A percentile compares a stretch with the other conserved stretches of the same genome.
Evolutionary conservation across 2,113 vertebrate genomes (phyloP).

Genomic region (Amphiprion ocellaris): DNA sequence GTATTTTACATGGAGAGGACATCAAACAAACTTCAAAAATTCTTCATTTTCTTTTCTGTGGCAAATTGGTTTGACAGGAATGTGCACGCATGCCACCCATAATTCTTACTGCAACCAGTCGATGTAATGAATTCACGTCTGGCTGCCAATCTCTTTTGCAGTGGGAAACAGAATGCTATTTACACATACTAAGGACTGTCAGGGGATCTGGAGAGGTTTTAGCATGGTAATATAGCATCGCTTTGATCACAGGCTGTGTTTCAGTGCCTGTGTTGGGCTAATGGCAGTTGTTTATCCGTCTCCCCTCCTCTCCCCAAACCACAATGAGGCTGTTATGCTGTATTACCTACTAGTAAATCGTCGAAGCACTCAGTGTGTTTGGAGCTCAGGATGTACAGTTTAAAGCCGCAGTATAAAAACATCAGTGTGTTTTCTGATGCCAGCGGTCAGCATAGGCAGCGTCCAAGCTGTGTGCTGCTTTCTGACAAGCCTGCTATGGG

Average conservation of each 20-base stretch:
- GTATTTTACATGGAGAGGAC: neutral
- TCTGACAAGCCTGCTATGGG: conserved; percentile 32
- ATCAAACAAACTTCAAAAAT: conserved; percentile 17
- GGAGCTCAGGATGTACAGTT: conserved; percentile 7
- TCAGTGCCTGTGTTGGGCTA: neutral
- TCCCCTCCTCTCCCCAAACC: conserved; percentile 13
- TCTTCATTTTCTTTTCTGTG: neutral
- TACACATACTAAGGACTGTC: neutral
- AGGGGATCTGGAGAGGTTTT: neutral
- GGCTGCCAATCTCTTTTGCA: neutral
- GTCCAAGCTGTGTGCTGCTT: conserved; percentile 2
- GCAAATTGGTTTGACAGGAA: conserved; percentile 28
- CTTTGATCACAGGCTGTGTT: conserved; percentile 21
- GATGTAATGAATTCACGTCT: neutral
- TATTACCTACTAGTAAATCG: conserved; percentile 25
- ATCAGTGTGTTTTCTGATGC: neutral
- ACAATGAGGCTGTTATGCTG: conserved; percentile 14
- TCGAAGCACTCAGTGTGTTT: neutral
- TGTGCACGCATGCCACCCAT: neutral
- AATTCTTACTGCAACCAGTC: neutral
- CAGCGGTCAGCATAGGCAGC: conserved; percentile 27
- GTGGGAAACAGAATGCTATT: neutral
- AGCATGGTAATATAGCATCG: neutral
- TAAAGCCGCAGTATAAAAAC: conserved; percentile 21
- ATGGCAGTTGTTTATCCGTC: conserved; percentile 19